phyloP scores from a whole-genome alignment of 2,113 vertebrate species.

The Zosterops pallidus region DNA sequence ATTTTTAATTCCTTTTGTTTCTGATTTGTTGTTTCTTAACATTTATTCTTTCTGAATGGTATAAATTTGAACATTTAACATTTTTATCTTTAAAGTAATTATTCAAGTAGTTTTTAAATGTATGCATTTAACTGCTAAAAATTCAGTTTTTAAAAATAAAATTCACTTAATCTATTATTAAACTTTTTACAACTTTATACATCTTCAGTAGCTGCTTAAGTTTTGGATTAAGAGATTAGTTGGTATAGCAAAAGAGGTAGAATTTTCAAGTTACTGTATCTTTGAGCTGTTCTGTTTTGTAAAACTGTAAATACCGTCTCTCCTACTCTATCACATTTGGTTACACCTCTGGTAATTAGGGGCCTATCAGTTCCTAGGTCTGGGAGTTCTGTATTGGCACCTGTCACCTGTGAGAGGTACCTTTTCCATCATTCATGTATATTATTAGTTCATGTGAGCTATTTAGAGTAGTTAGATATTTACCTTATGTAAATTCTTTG shows the following conservation, averaged over 20 bases:
- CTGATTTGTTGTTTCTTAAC: background rate
- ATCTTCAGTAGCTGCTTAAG: background rate
- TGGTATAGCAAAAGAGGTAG: background rate
- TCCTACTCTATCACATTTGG: background rate
- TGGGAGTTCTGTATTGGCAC: background rate
- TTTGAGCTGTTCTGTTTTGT: background rate
- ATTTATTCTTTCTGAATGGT: background rate
- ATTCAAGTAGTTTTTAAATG: background rate
- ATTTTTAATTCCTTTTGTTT: slow-evolving; percentile 31
- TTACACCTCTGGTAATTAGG: background rate
- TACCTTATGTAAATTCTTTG: background rate
- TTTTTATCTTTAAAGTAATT: background rate
- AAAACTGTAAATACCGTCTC: background rate
- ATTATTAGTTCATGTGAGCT: background rate
- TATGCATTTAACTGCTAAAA: background rate
- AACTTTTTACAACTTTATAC: background rate
- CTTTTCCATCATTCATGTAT: background rate
- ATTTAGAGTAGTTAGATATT: background rate
- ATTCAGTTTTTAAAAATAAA: background rate
- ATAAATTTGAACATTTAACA: background rate
- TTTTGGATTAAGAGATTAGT: background rate
- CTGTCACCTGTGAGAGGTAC: background rate
- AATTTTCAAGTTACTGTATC: background rate
- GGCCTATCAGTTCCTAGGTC: background rate
- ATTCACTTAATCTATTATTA: background rate